Base-by-base conservation (phyloP, 2,113 vertebrate species). In the Oryzias celebensis region DNA sequence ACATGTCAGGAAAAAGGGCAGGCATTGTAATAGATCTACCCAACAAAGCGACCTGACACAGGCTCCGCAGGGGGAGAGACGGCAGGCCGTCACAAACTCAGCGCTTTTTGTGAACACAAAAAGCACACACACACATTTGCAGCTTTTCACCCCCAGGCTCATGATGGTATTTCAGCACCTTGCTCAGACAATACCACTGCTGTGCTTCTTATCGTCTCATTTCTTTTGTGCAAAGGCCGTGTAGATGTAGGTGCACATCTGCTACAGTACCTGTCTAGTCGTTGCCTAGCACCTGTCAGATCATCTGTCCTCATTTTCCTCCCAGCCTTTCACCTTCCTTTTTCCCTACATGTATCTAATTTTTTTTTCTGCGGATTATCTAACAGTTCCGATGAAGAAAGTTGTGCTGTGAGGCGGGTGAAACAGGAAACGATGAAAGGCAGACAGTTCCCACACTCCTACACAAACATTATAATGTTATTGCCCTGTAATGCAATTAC, bases 161-260 rank as follows among this genome's bases (percentile, higher is more conserved):
- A 57, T 26, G 16, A 45, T 84, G 83, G 78, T 80, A 87, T 87
- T 89, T 87, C 68, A 63, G 49, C 74, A 82, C 74, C 73, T 52
- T 36, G 51, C 52, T 48, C 64, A 75, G 58, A 78, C 71, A 41
- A 62, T 48, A 14, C 24, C 18, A 26, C 52, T 7, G 44, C 59
- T 41, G 17, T 46, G 23, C 46, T 51, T 73, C 46, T 62, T 61
- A 13, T 54, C 18, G 44, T 52, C 44, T 44, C 46, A 17, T 4
- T 43, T 68, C 52, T 23, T 62, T 59, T 50, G 55, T 62, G 48
- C 46, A 14, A 50, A 49, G 55, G n/a, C 1, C n/a, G 56, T 60
- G 59, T 48, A 24, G 26, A 20, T 22, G 57, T 12, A 12, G 3
- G 4, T 63, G 62, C 68, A 63, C 48, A 41, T 43, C 62, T 59